Evolutionary conservation across 2,797 vertebrate genomes (phyloP), one percentile per base, ranked within the genome.

Genomic region (Haliaeetus albicilla): DNA sequence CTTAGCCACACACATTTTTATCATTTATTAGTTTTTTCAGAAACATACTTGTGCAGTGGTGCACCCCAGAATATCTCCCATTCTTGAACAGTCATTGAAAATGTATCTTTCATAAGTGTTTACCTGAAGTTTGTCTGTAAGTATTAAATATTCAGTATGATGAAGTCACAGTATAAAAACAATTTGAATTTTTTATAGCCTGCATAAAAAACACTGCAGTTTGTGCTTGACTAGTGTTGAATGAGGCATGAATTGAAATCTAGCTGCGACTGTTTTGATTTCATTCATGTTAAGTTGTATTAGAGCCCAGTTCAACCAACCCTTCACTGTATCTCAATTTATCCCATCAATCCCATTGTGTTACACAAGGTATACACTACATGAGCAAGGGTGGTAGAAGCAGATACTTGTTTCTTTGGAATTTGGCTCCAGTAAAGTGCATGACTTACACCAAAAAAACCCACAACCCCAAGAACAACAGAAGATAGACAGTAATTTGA

Each of bases 161-260:
- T 84, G 73, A 81, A 87, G 49, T 81, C 65, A 93, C 17, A 59
- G 73, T 65, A 51, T 39, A 88, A 82, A 90, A 68, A 23, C n/a
- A 51, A n/a, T 92, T 68, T 90, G 24, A 77, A 83, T 95, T 87
- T 95, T 94, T 93, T 94, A 91, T 86, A 85, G 46, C 39, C 27
- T 84, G n/a, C 24, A 31, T 59, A 57, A 86, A 68, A 78, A 73
- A 74, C 7, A 5, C 20, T 65, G 49, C 33, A 65, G 20, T 61
- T 91, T 79, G 44, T 93, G 76, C 85, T 84, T 91, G 76, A 61
- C 39, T 81, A 39, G 24, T 37, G 30, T 57, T 89, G 95, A 94
- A 84, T 65, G 73, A 88, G 27, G 80, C 76, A 60, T 80, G 57
- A 94, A 79, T 65, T 64, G 65, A 77, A 64, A 90, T 41, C 83